A percentile compares a stretch with the other conserved stretches of the same genome.
Evolutionary conservation across 2,797 vertebrate species (phyloP).

Genomic region (Leptoclinus maculatus): DNA sequence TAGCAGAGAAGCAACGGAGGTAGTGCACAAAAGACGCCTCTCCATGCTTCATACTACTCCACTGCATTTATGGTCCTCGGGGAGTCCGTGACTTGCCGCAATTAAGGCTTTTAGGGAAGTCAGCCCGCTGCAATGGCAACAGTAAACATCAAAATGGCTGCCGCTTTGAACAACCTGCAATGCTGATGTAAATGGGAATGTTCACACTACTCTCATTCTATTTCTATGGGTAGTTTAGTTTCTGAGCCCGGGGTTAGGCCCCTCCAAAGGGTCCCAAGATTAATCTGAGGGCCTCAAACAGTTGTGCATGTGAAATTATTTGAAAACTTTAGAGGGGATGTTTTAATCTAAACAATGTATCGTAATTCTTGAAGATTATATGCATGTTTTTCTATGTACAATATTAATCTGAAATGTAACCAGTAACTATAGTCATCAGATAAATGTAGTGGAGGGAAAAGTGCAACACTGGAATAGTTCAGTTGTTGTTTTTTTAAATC

Average conservation of each 20-base stretch:
- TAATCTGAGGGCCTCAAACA: background rate
- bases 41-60: background rate
- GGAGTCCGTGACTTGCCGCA: background rate
- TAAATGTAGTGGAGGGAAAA: background rate
- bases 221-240: background rate
- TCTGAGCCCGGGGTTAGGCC: background rate
- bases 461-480: slow-evolving; percentile 14
- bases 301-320: no score
- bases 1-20: background rate
- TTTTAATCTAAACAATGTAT: background rate
- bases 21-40: background rate
- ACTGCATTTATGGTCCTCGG: background rate
- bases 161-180: background rate
- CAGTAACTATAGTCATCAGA: background rate
- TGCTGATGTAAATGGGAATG: background rate
- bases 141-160: background rate
- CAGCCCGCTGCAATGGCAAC: background rate
- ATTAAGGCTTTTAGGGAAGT: no score
- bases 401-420: background rate
- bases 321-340: background rate
- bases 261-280: background rate
- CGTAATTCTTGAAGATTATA: background rate
- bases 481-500: slow-evolving; percentile 19
- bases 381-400: background rate
- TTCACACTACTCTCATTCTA: background rate